phyloP scores from a whole-genome alignment of 2,113 vertebrate species.

The Lasiurus borealis region DNA sequence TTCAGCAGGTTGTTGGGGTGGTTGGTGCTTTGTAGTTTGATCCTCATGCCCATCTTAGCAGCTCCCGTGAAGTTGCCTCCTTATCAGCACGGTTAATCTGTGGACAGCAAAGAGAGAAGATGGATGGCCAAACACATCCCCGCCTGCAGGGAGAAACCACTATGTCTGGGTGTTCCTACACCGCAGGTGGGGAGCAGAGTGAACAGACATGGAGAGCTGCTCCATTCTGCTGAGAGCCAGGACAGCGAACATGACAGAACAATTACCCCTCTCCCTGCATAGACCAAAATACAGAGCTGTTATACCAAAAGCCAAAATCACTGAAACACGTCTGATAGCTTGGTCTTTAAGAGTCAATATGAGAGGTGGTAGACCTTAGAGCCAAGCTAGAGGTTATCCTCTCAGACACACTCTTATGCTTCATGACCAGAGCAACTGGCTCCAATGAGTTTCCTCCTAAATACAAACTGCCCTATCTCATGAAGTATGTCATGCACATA shows the following conservation, averaged over 20 bases:
- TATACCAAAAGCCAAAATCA: not conserved
- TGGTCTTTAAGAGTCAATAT: not conserved
- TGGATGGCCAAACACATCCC: constrained; percentile 67
- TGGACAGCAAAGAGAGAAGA: constrained; percentile 52
- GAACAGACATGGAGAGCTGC: not conserved
- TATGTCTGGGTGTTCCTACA: rapidly evolving
- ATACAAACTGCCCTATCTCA: not conserved
- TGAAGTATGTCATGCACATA: not conserved
- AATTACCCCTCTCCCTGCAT: not conserved
- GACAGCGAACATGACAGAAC: not conserved
- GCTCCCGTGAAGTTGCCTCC: constrained; percentile 69
- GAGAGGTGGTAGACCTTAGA: not conserved
- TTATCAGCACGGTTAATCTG: constrained; percentile 74
- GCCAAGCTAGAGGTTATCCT: not conserved
- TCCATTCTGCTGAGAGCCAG: not conserved
- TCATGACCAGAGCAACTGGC: not conserved
- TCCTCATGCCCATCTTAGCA: constrained; percentile 96
- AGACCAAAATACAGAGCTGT: not conserved
- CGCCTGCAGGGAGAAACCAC: not conserved
- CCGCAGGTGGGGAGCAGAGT: too few relatives aligned
- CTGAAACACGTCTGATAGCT: not conserved
- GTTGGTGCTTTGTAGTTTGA: constrained; percentile 95
- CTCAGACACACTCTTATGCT: not conserved
- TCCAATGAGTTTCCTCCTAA: not conserved
- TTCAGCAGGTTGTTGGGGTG: constrained; percentile 95